Conservation (phyloP, 2,888 invertebrate species). For the Ormyrus thymus region DNA sequence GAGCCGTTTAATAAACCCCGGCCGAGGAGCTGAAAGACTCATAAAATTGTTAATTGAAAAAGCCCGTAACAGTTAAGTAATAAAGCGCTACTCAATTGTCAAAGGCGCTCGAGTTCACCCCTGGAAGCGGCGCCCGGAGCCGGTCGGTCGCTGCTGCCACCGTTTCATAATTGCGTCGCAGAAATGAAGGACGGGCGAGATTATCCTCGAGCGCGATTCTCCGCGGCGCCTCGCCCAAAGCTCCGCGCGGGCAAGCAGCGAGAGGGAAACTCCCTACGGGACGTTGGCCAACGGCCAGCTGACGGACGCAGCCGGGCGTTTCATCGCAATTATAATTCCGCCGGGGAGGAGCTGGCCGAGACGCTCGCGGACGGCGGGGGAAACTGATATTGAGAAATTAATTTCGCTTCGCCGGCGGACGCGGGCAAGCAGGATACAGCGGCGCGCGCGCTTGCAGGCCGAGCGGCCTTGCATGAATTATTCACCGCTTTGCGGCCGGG, state of each 20-base stretch:
- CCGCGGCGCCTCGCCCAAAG: background rate
- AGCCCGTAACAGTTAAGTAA: no score
- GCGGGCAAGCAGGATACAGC: no score
- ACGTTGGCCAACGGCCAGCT: conserved; percentile 37
- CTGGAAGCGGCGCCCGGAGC: background rate
- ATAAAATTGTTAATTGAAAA: no score
- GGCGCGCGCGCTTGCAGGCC: no score
- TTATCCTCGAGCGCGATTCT: background rate
- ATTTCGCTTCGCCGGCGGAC: no score
- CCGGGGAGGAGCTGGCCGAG: background rate
- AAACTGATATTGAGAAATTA: no score
- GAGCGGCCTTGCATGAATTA: no score
- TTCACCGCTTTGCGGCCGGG: no score
- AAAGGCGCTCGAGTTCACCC: background rate
- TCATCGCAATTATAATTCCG: conserved; percentile 40
- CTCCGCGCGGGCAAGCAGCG: background rate
- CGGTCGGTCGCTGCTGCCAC: background rate
- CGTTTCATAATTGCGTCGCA: background rate
- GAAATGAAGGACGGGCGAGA: no score
- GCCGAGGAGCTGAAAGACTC: no score
- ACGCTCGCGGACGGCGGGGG: no score
- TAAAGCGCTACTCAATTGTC: no score
- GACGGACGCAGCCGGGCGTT: conserved; percentile 11
- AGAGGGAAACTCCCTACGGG: background rate
- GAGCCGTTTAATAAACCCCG: background rate